These are phyloP conservation scores for Rotaria magnacalcarata DNA, from an alignment of 2,888 invertebrate species.

Conservation along the genomic window DNA sequence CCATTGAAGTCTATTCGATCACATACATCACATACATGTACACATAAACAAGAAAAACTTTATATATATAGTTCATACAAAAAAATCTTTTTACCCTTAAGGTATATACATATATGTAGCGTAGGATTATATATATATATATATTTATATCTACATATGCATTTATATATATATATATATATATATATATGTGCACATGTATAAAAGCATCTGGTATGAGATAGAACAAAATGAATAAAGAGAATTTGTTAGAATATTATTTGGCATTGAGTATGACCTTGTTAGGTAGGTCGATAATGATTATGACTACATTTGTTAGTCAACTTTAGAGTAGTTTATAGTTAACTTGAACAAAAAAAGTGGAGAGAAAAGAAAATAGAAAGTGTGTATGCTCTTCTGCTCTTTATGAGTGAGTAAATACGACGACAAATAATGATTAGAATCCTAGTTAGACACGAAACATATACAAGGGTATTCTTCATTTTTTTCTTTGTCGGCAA, in stretches of 20 bases:
- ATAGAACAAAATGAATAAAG: conserved; percentile 5
- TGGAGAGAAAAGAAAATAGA: neutral
- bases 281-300: neutral
- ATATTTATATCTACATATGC: neutral
- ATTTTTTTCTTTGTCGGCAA: neutral
- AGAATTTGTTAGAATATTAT: neutral
- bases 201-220: neutral
- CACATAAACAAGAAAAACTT: neutral
- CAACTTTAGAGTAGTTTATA: neutral
- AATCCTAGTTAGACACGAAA: neutral
- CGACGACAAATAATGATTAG: neutral
- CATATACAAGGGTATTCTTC: neutral
- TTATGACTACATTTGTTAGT: conserved; percentile 23
- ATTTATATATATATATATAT: neutral
- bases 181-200: neutral
- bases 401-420: neutral
- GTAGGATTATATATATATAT: neutral
- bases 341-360: neutral
- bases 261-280: neutral
- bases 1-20: neutral
- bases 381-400: neutral
- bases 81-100: neutral
- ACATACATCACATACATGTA: neutral
- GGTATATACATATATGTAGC: neutral
- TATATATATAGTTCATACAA: neutral